Conservation (phyloP, 2,888 invertebrate genomes). For the Drosophila pseudotakahashii region DNA sequence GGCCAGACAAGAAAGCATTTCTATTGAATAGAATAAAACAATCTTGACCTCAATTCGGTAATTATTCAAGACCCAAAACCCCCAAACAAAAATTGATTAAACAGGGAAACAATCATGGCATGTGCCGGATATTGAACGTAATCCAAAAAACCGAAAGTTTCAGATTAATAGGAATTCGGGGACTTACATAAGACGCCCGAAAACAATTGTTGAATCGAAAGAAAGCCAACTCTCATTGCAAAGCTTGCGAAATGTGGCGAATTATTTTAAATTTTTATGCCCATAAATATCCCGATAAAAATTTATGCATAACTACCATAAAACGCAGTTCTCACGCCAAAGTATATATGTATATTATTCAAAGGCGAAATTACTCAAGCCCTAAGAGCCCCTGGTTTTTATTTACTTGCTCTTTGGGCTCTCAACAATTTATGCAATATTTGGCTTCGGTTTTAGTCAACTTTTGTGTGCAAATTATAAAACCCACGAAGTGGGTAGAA, state of each 20-base stretch:
- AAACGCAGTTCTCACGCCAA: conserved; percentile 65
- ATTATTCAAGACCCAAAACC: conserved; percentile 35
- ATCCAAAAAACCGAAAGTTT: conserved; percentile 36
- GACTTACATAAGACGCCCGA: conserved; percentile 17
- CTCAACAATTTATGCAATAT: conserved; percentile 68
- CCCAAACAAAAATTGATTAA: conserved; percentile 16
- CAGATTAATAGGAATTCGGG: conserved; percentile 9
- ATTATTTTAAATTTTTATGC: conserved; percentile 13
- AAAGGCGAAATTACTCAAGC: conserved; percentile 66
- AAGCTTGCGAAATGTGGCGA: conserved; percentile 8
- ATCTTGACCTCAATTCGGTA: conserved; percentile 40
- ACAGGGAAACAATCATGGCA: conserved; percentile 16
- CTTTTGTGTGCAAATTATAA: conserved; percentile 62
- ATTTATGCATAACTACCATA: conserved; percentile 40
- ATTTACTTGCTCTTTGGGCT: not conserved
- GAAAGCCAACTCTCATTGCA: conserved; percentile 33
- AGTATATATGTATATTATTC: conserved; percentile 64
- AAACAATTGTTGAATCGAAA: conserved; percentile 32
- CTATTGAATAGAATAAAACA: conserved; percentile 16
- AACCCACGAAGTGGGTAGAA: conserved; percentile 15
- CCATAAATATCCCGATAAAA: conserved; percentile 33
- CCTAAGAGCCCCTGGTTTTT: conserved; percentile 14
- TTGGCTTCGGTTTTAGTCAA: conserved; percentile 50
- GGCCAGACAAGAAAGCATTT: conserved; percentile 14
- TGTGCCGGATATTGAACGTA: conserved; percentile 35